phyloP scores from a whole-genome alignment of 2,113 vertebrate species.

The Anoura caudifer region DNA sequence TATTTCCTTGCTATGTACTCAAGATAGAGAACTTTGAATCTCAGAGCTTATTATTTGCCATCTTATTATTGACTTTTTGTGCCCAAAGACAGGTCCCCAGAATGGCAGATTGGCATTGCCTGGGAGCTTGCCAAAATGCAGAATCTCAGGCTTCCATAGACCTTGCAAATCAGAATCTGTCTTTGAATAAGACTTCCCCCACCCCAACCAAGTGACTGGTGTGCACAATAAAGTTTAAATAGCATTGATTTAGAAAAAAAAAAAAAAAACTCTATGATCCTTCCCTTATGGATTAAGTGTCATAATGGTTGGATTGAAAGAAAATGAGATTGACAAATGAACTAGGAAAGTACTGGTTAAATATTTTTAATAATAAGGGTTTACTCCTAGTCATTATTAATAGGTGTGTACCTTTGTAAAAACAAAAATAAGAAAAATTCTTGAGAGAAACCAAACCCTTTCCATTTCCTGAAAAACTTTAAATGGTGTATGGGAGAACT shows the following conservation, averaged over 20 bases:
- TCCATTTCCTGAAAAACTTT: not conserved
- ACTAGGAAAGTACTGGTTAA: not conserved
- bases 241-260: not conserved
- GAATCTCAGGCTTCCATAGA: not conserved
- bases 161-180: not conserved
- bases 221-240: not conserved
- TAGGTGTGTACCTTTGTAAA: not conserved
- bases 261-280: not conserved
- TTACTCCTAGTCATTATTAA: not conserved
- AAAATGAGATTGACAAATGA: not conserved
- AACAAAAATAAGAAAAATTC: not conserved
- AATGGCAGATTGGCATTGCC: not conserved
- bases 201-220: accelerated
- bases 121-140: not conserved
- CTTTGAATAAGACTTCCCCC: not conserved
- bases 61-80: not conserved
- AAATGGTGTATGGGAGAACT: not conserved
- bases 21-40: not conserved
- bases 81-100: not conserved
- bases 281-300: not conserved
- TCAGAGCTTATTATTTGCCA: not conserved
- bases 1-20: not conserved
- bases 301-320: not conserved
- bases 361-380: not conserved
- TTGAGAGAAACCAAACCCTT: not conserved